Conservation (phyloP, 1,140 invertebrate species). For the Colletes latitarsis region DNA sequence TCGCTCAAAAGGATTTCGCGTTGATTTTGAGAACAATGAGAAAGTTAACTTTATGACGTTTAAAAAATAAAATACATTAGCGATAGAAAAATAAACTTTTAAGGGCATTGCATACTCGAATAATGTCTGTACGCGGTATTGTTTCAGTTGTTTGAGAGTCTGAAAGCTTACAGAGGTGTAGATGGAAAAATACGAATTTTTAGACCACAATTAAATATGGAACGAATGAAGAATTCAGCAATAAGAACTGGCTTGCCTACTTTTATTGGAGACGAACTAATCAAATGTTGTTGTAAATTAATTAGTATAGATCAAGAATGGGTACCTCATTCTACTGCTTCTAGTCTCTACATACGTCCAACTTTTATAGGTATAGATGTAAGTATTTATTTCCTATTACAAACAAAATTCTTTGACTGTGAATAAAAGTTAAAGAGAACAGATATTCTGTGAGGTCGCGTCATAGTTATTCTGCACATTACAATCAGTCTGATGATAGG, state of each 20-base stretch:
- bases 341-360: conserved; percentile 97
- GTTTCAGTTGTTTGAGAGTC: conserved; percentile 97
- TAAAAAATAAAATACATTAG: conserved; percentile 1
- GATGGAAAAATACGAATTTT: conserved; percentile 97
- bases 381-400: conserved; percentile 77
- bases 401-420: conserved; percentile 10
- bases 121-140: conserved; percentile 29
- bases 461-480: conserved; percentile 21
- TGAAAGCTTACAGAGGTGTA: conserved; percentile 97
- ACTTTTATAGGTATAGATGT: conserved; percentile 98
- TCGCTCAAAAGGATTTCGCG: not conserved
- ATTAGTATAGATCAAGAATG: conserved; percentile 97
- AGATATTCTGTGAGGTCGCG: not conserved
- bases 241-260: conserved; percentile 91
- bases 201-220: conserved; percentile 97
- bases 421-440: conserved; percentile 30
- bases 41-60: not conserved
- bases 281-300: conserved; percentile 93
- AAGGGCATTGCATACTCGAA: too few species aligned
- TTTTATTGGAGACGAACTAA: conserved; percentile 94
- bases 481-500: conserved; percentile 26
- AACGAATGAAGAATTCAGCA: conserved; percentile 94
- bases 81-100: too few species aligned
- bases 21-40: not conserved
- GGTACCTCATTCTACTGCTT: conserved; percentile 94